A percentile compares a stretch with the other conserved stretches of the same genome.
These are phyloP conservation scores for Paramisgurnus dabryanus DNA, from an alignment of 2,113 vertebrate species.

Conservation along the genomic window DNA sequence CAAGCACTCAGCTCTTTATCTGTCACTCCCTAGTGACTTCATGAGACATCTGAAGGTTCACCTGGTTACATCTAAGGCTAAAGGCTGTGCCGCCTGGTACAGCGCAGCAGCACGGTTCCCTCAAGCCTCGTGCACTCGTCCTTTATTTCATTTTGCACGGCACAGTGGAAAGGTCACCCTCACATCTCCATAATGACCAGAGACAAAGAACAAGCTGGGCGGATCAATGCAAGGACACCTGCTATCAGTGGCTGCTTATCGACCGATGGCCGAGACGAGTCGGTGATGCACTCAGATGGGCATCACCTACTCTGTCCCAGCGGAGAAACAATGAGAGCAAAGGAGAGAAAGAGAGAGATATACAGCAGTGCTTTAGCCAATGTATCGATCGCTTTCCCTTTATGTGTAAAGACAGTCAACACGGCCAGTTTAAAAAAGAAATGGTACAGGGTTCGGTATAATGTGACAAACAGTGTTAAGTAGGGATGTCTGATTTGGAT, in stretches of 20 bases:
- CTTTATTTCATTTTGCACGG: conserved; percentile 55
- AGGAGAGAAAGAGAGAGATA: conserved; percentile 2
- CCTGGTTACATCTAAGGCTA: conserved; percentile 26
- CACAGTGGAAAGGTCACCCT: conserved; percentile 66
- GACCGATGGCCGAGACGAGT: conserved; percentile 59
- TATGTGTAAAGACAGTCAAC: conserved; percentile 34
- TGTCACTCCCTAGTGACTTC: conserved; percentile 18
- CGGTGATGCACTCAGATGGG: conserved; percentile 53
- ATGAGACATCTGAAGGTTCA: conserved; percentile 44
- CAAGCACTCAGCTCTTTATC: conserved; percentile 4
- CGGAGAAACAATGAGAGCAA: conserved; percentile 33
- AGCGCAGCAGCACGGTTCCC: conserved; percentile 30
- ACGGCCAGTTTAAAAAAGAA: not conserved
- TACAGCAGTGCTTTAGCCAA: conserved; percentile 1
- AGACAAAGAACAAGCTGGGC: conserved; percentile 62
- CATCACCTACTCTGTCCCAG: conserved; percentile 46
- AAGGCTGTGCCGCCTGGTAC: conserved; percentile 27
- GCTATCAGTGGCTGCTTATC: conserved; percentile 66
- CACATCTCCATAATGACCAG: conserved; percentile 69
- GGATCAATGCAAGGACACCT: conserved; percentile 67
- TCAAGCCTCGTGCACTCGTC: conserved; percentile 41
- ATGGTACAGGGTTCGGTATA: not conserved
- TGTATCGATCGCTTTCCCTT: conserved; percentile 44
- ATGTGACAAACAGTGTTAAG: conserved; percentile 4
- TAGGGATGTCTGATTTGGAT: not conserved